These are phyloP conservation scores for Pseudochirops cupreus DNA, from an alignment of 2,797 vertebrate species.

Conservation along the genomic window DNA sequence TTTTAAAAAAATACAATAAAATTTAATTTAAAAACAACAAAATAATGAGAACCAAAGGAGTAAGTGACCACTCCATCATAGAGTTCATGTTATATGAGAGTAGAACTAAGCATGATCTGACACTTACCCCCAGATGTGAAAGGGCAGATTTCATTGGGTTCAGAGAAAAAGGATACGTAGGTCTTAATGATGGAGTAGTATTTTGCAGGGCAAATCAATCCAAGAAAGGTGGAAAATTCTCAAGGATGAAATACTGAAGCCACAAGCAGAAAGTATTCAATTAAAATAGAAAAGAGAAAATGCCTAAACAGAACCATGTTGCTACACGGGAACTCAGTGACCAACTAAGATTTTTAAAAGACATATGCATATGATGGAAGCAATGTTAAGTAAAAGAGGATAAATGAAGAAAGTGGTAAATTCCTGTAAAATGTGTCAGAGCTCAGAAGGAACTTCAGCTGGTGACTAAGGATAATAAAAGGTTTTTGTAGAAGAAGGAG, in stretches of 20 bases:
- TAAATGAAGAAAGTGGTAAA: too few relatives aligned
- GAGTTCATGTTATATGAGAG: background rate
- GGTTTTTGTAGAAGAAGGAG: too few relatives aligned
- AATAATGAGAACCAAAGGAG: background rate
- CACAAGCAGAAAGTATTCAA: background rate
- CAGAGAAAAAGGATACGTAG: background rate
- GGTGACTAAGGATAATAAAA: too few relatives aligned
- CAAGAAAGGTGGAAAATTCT: background rate
- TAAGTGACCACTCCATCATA: background rate
- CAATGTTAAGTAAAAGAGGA: too few relatives aligned
- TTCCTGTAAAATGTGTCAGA: too few relatives aligned
- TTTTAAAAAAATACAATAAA: background rate
- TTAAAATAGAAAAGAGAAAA: background rate
- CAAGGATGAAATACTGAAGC: background rate
- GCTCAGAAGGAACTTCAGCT: too few relatives aligned
- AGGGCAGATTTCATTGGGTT: background rate
- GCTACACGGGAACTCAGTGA: too few relatives aligned
- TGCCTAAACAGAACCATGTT: background rate
- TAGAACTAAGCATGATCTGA: background rate
- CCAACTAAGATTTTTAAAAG: too few relatives aligned
- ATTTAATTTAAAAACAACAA: background rate
- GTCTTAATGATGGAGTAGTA: background rate
- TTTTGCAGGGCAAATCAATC: background rate
- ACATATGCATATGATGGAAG: too few relatives aligned
- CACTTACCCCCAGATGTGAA: background rate